Evolutionary conservation across 2,113 vertebrate species (phyloP).

Genomic region (Melanerpes formicivorus): DNA sequence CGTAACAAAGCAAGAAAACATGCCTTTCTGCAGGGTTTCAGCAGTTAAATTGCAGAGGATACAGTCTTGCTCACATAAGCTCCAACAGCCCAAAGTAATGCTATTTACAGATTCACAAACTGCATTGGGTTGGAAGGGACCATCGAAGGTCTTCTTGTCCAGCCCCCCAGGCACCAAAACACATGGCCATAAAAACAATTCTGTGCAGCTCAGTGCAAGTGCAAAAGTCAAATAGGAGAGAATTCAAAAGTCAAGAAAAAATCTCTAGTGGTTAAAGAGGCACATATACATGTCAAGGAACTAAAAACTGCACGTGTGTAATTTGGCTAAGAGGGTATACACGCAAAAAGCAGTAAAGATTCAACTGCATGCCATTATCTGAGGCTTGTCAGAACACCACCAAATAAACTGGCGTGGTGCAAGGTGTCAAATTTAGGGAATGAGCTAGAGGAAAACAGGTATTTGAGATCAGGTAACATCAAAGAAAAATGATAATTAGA

Average conservation of each 20-base stretch:
- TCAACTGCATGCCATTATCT: neutral
- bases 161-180: neutral
- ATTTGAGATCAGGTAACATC: neutral
- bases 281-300: neutral
- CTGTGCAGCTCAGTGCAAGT: neutral
- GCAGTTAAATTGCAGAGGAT: neutral
- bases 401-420: neutral
- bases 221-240: neutral
- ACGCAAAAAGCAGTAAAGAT: neutral
- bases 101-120: no score
- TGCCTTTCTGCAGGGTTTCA: neutral
- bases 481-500: neutral
- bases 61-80: neutral
- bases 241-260: neutral
- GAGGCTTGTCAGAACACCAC: neutral
- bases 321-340: neutral
- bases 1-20: neutral
- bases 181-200: neutral
- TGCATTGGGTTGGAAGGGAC: no score
- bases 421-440: neutral
- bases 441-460: neutral
- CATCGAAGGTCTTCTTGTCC: no score
- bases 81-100: neutral
- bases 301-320: neutral
- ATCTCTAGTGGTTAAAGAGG: neutral